These are phyloP conservation scores for Phengaris alcon DNA, from an alignment of 2,888 invertebrate genomes.

Conservation along the genomic window DNA sequence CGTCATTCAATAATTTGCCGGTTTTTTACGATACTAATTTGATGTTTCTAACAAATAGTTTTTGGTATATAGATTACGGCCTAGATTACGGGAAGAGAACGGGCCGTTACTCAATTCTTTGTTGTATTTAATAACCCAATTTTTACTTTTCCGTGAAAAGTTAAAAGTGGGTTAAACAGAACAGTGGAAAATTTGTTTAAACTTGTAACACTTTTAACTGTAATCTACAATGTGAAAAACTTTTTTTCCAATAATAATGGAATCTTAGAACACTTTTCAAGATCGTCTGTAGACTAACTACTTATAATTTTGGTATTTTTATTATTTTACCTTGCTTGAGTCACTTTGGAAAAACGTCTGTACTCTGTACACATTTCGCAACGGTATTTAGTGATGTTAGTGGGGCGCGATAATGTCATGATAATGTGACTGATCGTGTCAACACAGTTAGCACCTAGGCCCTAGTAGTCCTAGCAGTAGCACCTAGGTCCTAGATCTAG, in stretches of 20 bases:
- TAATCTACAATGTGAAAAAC: too few species aligned
- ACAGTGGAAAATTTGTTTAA: background rate
- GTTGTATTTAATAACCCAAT: background rate
- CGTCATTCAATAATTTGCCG: too few species aligned
- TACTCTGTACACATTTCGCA: conserved; percentile 5
- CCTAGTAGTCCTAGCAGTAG: background rate
- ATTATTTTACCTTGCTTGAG: background rate
- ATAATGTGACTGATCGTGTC: conserved; percentile 16
- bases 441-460: conserved; percentile 9
- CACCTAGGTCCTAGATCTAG: background rate
- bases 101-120: too few species aligned
- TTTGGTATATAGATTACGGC: too few species aligned
- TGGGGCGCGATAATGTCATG: conserved; percentile 10
- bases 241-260: background rate
- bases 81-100: too few species aligned
- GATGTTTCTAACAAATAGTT: too few species aligned
- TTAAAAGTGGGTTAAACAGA: too few species aligned
- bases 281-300: background rate
- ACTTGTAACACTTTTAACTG: background rate
- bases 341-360: background rate
- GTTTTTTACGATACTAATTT: too few species aligned
- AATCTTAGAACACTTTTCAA: background rate
- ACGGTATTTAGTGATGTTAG: background rate
- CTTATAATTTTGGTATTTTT: too few species aligned
- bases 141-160: background rate